Base-by-base conservation (phyloP, 2,797 vertebrate species). In the Natrix natrix region DNA sequence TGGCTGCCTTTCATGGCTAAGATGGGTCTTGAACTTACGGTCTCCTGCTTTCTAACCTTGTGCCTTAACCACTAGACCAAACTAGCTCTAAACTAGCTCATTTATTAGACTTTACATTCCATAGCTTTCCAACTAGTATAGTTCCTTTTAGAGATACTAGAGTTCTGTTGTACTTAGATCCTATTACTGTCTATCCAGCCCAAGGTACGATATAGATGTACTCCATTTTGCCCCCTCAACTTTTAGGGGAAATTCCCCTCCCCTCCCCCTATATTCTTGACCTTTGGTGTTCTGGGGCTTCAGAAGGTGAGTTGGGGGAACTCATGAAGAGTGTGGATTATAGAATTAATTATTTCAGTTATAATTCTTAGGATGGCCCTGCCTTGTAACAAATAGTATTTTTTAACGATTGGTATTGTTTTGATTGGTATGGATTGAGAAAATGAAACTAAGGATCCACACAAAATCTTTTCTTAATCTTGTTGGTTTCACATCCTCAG, bases 371-470 rank as follows among this genome's bases (percentile, higher is more conserved):
- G 28, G n/a, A 4, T 43, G 43, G 32, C 57, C 20, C 66, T 89
- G 32, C 57, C 56, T 5, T n/a, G 63, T n/a, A 66, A n/a, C 5
- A 37, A 74, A 8, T 59, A 93, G 94, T 88, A 74, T 26, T 74
- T 43, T 74, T 74, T 59, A 83, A 74, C 24, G 57, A 91, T 7
- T 37, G 43, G 11, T 59, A 48, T 66, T 13, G 26, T 86, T 48
- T 93, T 90, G 93, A 90, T 93, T 86, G 87, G 92, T 90, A 88
- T 32, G n/a, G 26, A 55, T 86, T 90, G 1, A n/a, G 48, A 28
- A 55, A 10, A 28, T 63, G 63, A 88, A 66, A 37, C n/a, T 66
- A 88, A 90, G 8, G 88, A 32, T 86, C 55, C n/a, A 56, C 90
- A 83, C 12, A 43, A 78, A 93, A 89, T 83, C 52, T 26, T 28